A percentile compares a stretch with the other conserved stretches of the same genome.
Evolutionary conservation across 2,797 vertebrate genomes (phyloP).

Genomic region (Petrocephalus schoutedeni): DNA sequence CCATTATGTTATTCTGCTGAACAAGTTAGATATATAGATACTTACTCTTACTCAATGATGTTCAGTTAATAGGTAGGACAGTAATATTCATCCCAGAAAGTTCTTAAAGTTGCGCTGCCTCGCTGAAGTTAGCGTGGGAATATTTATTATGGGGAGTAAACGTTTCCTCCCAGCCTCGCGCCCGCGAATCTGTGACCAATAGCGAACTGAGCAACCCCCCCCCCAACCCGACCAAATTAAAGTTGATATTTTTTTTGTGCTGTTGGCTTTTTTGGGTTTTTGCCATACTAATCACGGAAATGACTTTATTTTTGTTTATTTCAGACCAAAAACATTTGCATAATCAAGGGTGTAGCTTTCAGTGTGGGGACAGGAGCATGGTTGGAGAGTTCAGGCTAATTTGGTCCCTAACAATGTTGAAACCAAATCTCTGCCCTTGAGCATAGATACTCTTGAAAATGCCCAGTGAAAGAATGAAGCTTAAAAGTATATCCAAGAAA

Average conservation of each 20-base stretch:
- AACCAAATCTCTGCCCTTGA: not conserved
- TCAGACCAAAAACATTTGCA: not conserved
- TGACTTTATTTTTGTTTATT: not conserved
- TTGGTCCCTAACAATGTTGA: not conserved
- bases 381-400: not conserved
- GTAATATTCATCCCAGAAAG: not conserved
- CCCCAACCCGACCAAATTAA: not conserved
- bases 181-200: not conserved
- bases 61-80: not conserved
- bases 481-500: not conserved
- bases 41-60: not conserved
- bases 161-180: not conserved
- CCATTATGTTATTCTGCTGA: not conserved
- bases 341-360: not conserved
- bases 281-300: not conserved
- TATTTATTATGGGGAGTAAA: not conserved
- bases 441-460: not conserved
- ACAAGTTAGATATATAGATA: not conserved
- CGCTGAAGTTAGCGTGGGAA: not conserved
- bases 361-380: not conserved
- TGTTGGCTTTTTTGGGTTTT: not conserved
- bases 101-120: not conserved
- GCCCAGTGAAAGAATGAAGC: not conserved
- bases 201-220: not conserved
- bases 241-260: not conserved